These are phyloP conservation scores for Odontocerum albicorne DNA, from an alignment of 2,888 invertebrate species.

Conservation along the genomic window DNA sequence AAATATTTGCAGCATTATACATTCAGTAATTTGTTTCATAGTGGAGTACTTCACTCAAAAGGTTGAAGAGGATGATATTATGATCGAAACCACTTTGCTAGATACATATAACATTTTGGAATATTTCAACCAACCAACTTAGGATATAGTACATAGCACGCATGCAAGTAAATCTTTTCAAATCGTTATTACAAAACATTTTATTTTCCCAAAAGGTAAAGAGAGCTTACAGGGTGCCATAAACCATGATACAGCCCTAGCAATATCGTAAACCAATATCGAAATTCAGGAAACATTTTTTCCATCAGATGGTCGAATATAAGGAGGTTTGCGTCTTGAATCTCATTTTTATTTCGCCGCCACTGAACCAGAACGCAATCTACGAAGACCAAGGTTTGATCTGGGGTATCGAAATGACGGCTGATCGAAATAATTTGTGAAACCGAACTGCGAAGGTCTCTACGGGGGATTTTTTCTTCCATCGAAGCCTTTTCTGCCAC, in stretches of 20 bases:
- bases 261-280: conserved; percentile 12
- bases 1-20: too few species aligned
- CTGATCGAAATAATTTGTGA: background rate
- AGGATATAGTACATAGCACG: too few species aligned
- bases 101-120: too few species aligned
- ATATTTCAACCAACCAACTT: too few species aligned
- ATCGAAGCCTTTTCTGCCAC: conserved; percentile 3
- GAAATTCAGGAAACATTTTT: conserved; percentile 14
- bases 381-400: background rate
- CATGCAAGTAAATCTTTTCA: too few species aligned
- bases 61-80: too few species aligned
- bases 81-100: too few species aligned
- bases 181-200: too few species aligned
- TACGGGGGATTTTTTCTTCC: background rate
- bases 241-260: background rate
- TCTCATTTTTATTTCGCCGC: background rate
- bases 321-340: background rate
- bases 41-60: too few species aligned
- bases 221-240: too few species aligned
- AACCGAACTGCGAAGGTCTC: background rate
- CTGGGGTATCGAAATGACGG: background rate
- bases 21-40: too few species aligned
- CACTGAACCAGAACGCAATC: background rate
- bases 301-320: conserved; percentile 8
- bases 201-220: too few species aligned